phyloP scores from a whole-genome alignment of 1,140 invertebrate genomes.

The Lutraria rhynchaena region DNA sequence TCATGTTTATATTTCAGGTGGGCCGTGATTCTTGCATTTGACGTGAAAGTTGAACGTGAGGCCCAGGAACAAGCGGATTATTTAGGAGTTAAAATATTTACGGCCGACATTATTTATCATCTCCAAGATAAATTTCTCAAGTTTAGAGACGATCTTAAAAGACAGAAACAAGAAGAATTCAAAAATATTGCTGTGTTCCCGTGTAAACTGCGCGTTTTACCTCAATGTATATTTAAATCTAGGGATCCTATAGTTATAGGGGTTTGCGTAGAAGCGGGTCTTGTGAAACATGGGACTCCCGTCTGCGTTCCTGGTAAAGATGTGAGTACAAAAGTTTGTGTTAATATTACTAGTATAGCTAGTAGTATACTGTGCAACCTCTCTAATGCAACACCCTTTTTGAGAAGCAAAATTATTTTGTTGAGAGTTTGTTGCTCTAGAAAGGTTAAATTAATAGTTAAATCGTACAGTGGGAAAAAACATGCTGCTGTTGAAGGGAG shows the following conservation, averaged over 20 bases:
- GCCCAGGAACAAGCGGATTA: constrained; percentile 98
- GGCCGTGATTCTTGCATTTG: constrained; percentile 99
- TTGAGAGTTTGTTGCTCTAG: too few species aligned
- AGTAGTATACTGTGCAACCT: too few species aligned
- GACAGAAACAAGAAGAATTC: constrained; percentile 96
- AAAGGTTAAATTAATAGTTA: too few species aligned
- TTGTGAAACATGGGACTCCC: constrained; percentile 97
- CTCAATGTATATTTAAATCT: constrained; percentile 98
- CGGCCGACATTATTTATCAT: constrained; percentile 99
- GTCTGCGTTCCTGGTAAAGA: constrained; percentile 98
- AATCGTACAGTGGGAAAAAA: too few species aligned
- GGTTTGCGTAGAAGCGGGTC: constrained; percentile 97
- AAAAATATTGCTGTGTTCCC: constrained; percentile 98
- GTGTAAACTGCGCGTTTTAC: constrained; percentile 94
- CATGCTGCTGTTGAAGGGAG: too few species aligned
- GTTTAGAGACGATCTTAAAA: constrained; percentile 96
- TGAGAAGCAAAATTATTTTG: too few species aligned
- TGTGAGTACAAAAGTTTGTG: constrained; percentile 63
- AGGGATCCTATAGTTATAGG: constrained; percentile 98
- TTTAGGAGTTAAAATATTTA: constrained; percentile 97
- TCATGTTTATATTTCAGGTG: constrained; percentile 85
- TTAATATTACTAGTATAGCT: constrained; percentile 10
- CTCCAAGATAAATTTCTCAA: constrained; percentile 98
- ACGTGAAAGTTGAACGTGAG: constrained; percentile 98
- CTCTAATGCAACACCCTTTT: too few species aligned